phyloP scores from a whole-genome alignment of 2,113 vertebrate genomes.

The Upupa epops region DNA sequence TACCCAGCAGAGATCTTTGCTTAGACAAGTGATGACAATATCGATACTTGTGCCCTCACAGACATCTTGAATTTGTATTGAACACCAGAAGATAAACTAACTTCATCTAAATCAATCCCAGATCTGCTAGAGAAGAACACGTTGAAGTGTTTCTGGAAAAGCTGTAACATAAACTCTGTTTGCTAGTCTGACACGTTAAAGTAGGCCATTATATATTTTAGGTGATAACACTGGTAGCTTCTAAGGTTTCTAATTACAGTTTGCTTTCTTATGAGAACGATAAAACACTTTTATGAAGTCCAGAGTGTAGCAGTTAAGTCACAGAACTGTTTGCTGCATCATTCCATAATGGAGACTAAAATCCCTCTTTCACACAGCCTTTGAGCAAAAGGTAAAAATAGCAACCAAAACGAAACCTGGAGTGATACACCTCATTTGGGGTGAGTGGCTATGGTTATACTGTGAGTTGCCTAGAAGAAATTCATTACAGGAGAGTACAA shows the following conservation, averaged over 20 bases:
- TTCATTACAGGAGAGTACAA: background rate
- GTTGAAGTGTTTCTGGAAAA: background rate
- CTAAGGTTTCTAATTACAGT: background rate
- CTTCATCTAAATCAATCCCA: background rate
- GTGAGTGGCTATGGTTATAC: rapidly evolving
- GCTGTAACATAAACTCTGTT: background rate
- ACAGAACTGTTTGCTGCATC: background rate
- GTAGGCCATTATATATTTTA: background rate
- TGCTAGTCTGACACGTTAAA: background rate
- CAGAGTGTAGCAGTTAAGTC: background rate
- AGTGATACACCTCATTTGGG: background rate
- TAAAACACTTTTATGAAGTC: background rate
- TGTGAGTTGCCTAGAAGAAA: background rate
- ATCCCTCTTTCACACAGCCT: background rate
- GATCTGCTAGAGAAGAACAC: background rate
- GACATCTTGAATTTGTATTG: background rate
- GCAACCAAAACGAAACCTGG: background rate
- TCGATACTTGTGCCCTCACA: background rate
- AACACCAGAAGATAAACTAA: background rate
- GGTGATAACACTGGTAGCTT: background rate
- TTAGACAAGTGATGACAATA: background rate
- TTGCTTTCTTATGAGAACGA: background rate
- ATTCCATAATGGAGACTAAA: background rate
- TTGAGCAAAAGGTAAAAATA: background rate
- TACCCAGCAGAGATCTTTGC: background rate